phyloP scores from a whole-genome alignment of 2,888 invertebrate species.

The Argyresthia albistria region DNA sequence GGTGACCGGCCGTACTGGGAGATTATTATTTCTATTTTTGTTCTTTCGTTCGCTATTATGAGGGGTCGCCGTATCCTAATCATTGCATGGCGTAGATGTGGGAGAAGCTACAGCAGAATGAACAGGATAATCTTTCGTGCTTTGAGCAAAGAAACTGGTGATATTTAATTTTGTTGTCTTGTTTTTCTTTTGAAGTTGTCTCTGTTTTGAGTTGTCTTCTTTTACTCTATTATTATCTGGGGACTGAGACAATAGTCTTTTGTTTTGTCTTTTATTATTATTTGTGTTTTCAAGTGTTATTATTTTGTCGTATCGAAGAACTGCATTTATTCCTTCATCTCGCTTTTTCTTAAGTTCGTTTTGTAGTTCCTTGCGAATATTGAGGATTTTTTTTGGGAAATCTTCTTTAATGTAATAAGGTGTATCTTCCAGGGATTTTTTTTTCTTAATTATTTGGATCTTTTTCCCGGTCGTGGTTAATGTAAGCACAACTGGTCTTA shows the following conservation, averaged over 20 bases:
- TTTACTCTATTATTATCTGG: neutral
- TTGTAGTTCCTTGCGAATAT: neutral
- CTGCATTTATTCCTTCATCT: neutral
- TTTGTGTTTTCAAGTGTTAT: neutral
- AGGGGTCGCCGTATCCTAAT: neutral
- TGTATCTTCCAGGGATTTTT: neutral
- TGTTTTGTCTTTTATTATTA: neutral
- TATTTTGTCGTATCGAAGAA: slow-evolving; percentile 1
- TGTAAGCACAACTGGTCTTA: neutral
- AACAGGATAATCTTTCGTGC: too few relatives aligned
- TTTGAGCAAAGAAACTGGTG: too few relatives aligned
- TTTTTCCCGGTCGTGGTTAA: neutral
- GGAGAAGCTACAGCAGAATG: too few relatives aligned
- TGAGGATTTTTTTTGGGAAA: neutral
- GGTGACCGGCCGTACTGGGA: neutral
- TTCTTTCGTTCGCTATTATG: neutral
- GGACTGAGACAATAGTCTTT: neutral
- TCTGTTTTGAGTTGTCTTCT: neutral
- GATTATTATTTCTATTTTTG: neutral
- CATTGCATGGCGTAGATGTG: too few relatives aligned
- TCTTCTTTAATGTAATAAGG: neutral
- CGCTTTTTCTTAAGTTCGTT: neutral
- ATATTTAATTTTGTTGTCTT: neutral
- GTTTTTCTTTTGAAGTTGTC: neutral
- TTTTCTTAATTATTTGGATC: neutral